These are phyloP conservation scores for Nephrotoma guestfalica DNA, from an alignment of 2,888 invertebrate species.

Conservation along the genomic window DNA sequence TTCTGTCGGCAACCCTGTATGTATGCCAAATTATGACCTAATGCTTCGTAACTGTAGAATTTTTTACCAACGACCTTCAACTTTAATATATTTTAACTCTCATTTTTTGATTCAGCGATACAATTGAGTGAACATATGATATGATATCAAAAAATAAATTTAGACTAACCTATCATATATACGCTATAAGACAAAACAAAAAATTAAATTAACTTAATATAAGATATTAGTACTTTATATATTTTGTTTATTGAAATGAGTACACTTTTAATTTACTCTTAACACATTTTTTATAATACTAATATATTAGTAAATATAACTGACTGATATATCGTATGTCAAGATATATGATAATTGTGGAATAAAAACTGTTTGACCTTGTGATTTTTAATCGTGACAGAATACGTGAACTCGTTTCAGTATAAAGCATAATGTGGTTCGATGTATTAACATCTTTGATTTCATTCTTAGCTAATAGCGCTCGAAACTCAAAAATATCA, in stretches of 20 bases:
- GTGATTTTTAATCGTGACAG: no score
- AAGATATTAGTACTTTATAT: neutral
- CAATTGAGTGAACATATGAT: neutral
- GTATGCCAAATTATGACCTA: neutral
- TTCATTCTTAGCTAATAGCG: no score
- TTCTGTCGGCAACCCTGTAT: no score
- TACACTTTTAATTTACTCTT: no score
- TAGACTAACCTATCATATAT: neutral
- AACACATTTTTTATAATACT: no score
- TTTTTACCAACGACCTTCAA: neutral
- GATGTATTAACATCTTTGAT: no score
- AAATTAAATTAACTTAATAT: neutral
- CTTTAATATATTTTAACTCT: neutral
- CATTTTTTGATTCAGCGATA: neutral
- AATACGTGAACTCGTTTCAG: no score
- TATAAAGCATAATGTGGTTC: no score
- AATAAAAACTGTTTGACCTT: no score
- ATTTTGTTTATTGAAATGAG: neutral
- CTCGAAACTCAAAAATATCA: no score
- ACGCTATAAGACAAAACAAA: neutral
- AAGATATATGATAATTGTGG: no score
- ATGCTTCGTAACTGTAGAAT: neutral
- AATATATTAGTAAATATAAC: neutral
- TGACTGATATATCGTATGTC: neutral
- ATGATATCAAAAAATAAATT: neutral